These are phyloP conservation scores for Mandrillus leucophaeus DNA, from an alignment of 2,113 vertebrate genomes.

Conservation along the genomic window DNA sequence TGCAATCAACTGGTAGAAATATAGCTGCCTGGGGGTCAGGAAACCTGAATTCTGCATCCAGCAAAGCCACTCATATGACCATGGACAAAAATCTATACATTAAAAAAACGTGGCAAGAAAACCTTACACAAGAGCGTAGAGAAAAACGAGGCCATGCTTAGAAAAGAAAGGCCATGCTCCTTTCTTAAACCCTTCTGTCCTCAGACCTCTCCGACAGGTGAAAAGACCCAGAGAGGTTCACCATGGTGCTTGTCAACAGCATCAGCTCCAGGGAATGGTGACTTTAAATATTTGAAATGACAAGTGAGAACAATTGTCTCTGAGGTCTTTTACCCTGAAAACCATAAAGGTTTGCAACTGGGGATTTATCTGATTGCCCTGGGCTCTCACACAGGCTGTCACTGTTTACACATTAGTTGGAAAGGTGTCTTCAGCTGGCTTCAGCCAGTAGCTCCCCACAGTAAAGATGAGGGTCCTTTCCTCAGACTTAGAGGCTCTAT, in stretches of 20 bases:
- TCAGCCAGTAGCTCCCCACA: neutral
- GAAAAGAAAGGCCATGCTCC: neutral
- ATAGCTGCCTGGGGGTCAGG: neutral
- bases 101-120: neutral
- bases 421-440: neutral
- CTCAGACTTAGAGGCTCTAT: neutral
- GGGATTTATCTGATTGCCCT: neutral
- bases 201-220: rapidly evolving
- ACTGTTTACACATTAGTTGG: neutral
- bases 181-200: neutral
- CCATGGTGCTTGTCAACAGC: neutral
- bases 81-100: neutral
- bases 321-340: neutral
- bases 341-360: neutral
- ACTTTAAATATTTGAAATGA: neutral
- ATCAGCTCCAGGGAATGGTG: neutral
- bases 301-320: neutral
- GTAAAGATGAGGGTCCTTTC: neutral
- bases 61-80: neutral
- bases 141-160: neutral
- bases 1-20: neutral
- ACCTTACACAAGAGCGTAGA: neutral
- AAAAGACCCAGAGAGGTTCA: neutral
- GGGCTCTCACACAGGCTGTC: neutral
- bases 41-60: neutral